These are phyloP conservation scores for Paguma larvata DNA, from an alignment of 2,797 vertebrate species.

Conservation along the genomic window DNA sequence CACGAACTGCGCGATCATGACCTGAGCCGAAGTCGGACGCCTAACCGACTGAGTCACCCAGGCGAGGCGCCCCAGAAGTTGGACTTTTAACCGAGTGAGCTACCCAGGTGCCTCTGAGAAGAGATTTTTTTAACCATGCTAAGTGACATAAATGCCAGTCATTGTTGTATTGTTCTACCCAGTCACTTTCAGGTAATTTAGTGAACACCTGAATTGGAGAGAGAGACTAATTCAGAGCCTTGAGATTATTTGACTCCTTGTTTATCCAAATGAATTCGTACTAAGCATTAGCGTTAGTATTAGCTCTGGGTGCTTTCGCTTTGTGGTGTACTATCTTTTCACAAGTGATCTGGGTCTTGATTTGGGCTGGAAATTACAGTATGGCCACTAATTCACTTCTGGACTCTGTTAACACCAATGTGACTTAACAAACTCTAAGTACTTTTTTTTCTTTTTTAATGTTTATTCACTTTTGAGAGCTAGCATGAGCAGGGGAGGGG, in stretches of 20 bases:
- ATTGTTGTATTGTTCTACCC: neutral
- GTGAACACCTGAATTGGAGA: conserved; percentile 32
- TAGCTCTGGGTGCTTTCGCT: conserved; percentile 10
- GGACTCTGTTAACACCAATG: neutral
- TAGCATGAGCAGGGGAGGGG: too few species aligned
- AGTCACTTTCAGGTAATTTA: conserved; percentile 5
- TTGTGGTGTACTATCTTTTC: conserved; percentile 55
- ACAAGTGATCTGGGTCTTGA: neutral
- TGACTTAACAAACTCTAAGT: conserved; percentile 25
- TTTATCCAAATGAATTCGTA: conserved; percentile 44
- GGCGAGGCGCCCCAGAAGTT: too few species aligned
- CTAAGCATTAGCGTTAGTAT: neutral
- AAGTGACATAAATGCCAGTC: conserved; percentile 40
- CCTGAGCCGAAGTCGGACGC: too few species aligned
- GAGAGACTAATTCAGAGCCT: neutral
- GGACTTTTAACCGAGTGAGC: too few species aligned
- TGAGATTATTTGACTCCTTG: conserved; percentile 34
- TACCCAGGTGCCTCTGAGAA: too few species aligned
- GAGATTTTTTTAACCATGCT: conserved; percentile 45
- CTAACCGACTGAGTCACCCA: too few species aligned
- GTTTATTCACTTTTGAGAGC: too few species aligned
- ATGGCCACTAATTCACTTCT: neutral
- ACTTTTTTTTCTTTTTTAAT: neutral
- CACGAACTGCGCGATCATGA: too few species aligned
- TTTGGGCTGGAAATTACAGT: conserved; percentile 26